Conservation (phyloP, 2,888 invertebrate species). For the Callosobruchus maculatus region DNA sequence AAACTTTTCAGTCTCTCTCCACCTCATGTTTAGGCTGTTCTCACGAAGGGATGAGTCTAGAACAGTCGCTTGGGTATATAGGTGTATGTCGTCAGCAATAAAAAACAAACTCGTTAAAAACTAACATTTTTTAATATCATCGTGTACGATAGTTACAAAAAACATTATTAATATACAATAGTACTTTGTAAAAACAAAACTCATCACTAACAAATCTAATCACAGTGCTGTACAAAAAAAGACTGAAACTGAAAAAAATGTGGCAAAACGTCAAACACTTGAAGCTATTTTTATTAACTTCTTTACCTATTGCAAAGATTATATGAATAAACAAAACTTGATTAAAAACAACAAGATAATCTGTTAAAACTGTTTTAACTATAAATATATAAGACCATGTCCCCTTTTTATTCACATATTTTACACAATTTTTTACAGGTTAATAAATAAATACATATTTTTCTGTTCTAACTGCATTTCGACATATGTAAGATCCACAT, state of each 20-base stretch:
- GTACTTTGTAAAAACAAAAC: constrained; percentile 15
- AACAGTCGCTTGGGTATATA: background rate
- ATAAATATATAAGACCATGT: constrained; percentile 22
- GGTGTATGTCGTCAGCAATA: background rate
- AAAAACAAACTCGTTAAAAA: constrained; percentile 16
- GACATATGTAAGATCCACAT: constrained; percentile 1
- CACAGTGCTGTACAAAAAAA: constrained; percentile 44
- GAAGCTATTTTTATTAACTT: constrained; percentile 29
- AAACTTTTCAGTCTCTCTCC: too few relatives aligned
- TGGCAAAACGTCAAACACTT: constrained; percentile 30
- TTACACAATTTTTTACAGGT: constrained; percentile 24
- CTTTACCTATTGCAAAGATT: constrained; percentile 28
- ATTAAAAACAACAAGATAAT: constrained; percentile 20
- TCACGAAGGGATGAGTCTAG: too few relatives aligned
- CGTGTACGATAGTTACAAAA: constrained; percentile 13
- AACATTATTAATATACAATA: constrained; percentile 14
- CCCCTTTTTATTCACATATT: constrained; percentile 32
- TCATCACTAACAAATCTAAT: constrained; percentile 33
- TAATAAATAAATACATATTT: constrained; percentile 13
- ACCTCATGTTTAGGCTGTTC: too few relatives aligned
- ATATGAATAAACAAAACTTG: constrained; percentile 21
- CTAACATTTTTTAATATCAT: constrained; percentile 17
- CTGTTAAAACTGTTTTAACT: constrained; percentile 14
- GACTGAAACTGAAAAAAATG: constrained; percentile 35
- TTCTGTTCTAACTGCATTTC: constrained; percentile 8